Percentiles rank a stretch among this genome's conserved stretches.
These are phyloP conservation scores for Drosophila kuntzei DNA, from an alignment of 2,888 invertebrate species.

Conservation along the genomic window DNA sequence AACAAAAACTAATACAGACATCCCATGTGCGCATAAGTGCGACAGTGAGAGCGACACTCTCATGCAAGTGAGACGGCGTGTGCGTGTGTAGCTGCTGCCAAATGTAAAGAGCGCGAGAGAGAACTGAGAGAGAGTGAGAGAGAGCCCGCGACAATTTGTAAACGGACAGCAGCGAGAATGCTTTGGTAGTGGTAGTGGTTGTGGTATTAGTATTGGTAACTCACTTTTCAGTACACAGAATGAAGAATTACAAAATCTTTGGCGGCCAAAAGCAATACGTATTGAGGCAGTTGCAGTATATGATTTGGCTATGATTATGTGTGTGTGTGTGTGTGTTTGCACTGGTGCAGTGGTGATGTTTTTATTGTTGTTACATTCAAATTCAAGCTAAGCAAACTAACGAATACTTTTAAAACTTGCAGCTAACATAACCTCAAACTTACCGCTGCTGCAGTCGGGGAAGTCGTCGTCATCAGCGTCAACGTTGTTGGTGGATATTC, in stretches of 20 bases:
- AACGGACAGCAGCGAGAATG: slow-evolving; percentile 67
- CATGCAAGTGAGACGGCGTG: slow-evolving; percentile 68
- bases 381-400: slow-evolving; percentile 42
- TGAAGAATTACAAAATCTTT: slow-evolving; percentile 65
- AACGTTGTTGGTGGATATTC: slow-evolving; percentile 72
- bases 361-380: slow-evolving; percentile 15
- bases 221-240: slow-evolving; percentile 72
- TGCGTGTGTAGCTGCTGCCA: slow-evolving; percentile 63
- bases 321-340: slow-evolving; percentile 2
- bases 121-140: slow-evolving; percentile 26
- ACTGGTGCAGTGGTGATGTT: slow-evolving; percentile 32
- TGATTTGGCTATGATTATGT: slow-evolving; percentile 27
- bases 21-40: slow-evolving; percentile 65
- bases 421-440: slow-evolving; percentile 81
- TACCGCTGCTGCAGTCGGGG: slow-evolving; percentile 84
- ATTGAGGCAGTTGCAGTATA: slow-evolving; percentile 19
- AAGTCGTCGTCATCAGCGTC: slow-evolving; percentile 77
- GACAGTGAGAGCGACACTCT: slow-evolving; percentile 59
- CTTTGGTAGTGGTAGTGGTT: slow-evolving; percentile 45
- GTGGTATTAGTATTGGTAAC: slow-evolving; percentile 55
- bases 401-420: slow-evolving; percentile 65
- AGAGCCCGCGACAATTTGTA: slow-evolving; percentile 70
- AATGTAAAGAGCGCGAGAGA: slow-evolving; percentile 67
- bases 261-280: slow-evolving; percentile 47
- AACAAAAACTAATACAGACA: slow-evolving; percentile 77